Evolutionary conservation across 1,140 invertebrate species (phyloP).

Genomic region (Aphelinus atriplicis): DNA sequence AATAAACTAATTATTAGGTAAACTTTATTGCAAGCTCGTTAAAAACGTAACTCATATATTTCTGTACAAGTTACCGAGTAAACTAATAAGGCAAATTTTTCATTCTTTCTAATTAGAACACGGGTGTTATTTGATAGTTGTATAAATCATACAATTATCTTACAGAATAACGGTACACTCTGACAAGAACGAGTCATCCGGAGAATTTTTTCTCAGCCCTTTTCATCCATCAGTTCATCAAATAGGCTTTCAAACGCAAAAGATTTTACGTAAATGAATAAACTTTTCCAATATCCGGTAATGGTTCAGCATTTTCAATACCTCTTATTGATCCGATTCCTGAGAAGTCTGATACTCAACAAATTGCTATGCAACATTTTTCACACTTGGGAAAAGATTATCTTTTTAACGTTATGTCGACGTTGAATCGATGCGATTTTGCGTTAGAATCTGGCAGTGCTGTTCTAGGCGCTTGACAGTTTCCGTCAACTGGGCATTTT

Average conservation of each 20-base stretch:
- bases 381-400: not conserved
- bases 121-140: not conserved
- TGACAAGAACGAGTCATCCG: no score
- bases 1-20: conserved; percentile 4
- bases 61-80: conserved; percentile 13
- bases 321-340: conserved; percentile 23
- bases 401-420: conserved; percentile 1
- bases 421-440: conserved; percentile 44
- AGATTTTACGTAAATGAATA: no score
- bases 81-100: conserved; percentile 33
- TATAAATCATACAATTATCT: conserved; percentile 28
- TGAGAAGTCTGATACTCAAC: conserved; percentile 14
- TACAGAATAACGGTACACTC: conserved; percentile 14
- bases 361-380: conserved; percentile 16
- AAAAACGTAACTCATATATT: conserved; percentile 23
- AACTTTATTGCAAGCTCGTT: conserved; percentile 25
- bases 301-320: not conserved
- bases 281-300: no score
- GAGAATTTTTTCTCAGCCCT: no score
- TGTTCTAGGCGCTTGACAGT: conserved; percentile 74
- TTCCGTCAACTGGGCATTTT: conserved; percentile 78
- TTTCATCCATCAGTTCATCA: no score
- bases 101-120: conserved; percentile 24
- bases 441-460: conserved; percentile 66
- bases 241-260: no score